Evolutionary conservation across 2,797 vertebrate genomes (phyloP).

Genomic region (Cuniculus paca): DNA sequence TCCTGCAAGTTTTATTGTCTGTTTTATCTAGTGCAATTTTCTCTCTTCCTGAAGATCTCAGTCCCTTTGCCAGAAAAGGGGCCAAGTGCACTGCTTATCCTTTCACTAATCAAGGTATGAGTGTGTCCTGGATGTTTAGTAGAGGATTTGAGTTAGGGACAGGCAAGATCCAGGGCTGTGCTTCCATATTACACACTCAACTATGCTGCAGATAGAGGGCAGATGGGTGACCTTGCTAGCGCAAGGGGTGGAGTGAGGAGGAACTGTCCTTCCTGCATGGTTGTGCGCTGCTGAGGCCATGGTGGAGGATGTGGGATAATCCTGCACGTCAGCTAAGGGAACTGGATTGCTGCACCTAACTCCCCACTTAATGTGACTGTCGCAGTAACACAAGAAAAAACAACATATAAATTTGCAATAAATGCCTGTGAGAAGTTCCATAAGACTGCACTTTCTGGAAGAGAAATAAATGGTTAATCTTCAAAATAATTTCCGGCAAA

Average conservation of each 20-base stretch:
- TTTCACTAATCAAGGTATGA: not conserved
- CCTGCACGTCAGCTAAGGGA: not conserved
- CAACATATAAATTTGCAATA: not conserved
- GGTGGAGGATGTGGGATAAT: accelerated
- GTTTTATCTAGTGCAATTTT: slow-evolving; percentile 4
- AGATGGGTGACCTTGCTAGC: not conserved
- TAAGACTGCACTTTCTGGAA: not conserved
- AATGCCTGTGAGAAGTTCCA: not conserved
- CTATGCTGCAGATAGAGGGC: no score
- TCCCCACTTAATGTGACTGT: not conserved
- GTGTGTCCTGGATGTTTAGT: not conserved
- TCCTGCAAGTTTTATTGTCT: slow-evolving; percentile 31
- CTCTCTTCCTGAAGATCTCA: not conserved
- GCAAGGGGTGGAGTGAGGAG: accelerated
- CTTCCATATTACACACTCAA: not conserved
- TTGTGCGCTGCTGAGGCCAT: not conserved
- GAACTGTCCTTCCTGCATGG: not conserved
- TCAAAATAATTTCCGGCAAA: not conserved
- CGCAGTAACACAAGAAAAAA: not conserved
- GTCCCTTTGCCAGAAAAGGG: not conserved
- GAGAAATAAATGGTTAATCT: not conserved
- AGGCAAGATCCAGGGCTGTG: not conserved
- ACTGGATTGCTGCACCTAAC: not conserved
- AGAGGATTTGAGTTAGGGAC: not conserved
- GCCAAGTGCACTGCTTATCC: not conserved